Evolutionary conservation across 2,113 vertebrate species (phyloP).

Genomic region (Meriones unguiculatus): DNA sequence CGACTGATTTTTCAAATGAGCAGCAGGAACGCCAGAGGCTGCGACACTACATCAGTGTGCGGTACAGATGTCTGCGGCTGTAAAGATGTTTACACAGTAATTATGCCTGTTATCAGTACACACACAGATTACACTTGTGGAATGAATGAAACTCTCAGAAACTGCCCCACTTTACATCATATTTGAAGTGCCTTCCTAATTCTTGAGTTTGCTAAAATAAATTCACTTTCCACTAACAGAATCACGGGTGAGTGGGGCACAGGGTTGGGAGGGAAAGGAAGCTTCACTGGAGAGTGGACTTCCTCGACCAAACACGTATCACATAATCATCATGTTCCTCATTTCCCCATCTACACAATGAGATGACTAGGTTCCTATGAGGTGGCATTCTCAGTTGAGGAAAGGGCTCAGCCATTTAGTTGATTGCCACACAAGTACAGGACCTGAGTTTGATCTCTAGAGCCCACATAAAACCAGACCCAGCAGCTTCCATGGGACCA

Average conservation of each 20-base stretch:
- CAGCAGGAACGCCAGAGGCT: constrained; percentile 23
- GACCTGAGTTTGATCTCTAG: neutral
- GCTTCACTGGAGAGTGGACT: neutral
- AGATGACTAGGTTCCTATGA: neutral
- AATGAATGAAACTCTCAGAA: constrained; percentile 78
- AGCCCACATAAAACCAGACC: neutral
- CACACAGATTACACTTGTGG: constrained; percentile 65
- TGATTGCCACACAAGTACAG: neutral
- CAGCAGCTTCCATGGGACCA: neutral
- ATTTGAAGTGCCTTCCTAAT: constrained; percentile 44
- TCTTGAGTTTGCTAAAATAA: constrained; percentile 64
- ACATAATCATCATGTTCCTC: neutral
- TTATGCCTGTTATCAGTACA: constrained; percentile 76
- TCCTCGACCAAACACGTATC: neutral
- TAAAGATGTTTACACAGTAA: constrained; percentile 78
- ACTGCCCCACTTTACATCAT: constrained; percentile 60
- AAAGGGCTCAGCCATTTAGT: neutral
- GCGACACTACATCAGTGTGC: constrained; percentile 27
- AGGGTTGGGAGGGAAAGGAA: neutral
- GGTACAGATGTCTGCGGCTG: constrained; percentile 75
- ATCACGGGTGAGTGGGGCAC: neutral
- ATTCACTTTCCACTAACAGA: neutral
- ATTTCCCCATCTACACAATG: neutral
- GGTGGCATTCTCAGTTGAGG: neutral
- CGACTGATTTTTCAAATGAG: neutral